Conservation (phyloP, 2,113 vertebrate species). For the Cyanoderma ruficeps region DNA sequence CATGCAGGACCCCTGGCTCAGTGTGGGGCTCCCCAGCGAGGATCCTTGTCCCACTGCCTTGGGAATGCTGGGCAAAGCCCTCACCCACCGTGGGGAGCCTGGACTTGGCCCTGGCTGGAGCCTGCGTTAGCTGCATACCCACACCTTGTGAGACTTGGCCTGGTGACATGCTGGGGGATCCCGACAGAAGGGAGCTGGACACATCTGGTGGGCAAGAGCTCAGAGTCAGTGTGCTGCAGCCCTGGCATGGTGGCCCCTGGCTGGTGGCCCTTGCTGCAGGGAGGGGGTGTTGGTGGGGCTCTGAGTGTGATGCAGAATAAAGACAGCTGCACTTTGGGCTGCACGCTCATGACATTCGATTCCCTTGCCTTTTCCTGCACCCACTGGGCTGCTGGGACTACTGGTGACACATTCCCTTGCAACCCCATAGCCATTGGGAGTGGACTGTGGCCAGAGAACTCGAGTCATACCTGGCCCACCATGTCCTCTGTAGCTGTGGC, state of each 20-base stretch:
- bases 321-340: background rate
- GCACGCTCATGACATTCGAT: accelerated
- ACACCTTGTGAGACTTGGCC: accelerated
- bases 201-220: background rate
- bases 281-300: background rate
- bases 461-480: accelerated
- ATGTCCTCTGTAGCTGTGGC: accelerated
- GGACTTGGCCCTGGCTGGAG: background rate
- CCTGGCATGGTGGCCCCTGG: background rate
- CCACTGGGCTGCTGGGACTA: background rate
- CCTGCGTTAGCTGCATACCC: background rate
- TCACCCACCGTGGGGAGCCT: accelerated
- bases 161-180: background rate
- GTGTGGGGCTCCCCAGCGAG: accelerated
- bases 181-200: accelerated
- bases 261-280: background rate
- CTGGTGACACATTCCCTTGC: background rate
- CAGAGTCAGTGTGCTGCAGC: background rate
- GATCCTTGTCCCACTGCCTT: background rate
- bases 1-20: accelerated
- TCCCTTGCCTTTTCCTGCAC: background rate
- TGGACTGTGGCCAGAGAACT: background rate
- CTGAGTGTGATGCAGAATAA: background rate
- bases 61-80: accelerated
- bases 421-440: background rate